phyloP scores from a whole-genome alignment of 2,888 invertebrate species.

The Caenorhabditis sp. region DNA sequence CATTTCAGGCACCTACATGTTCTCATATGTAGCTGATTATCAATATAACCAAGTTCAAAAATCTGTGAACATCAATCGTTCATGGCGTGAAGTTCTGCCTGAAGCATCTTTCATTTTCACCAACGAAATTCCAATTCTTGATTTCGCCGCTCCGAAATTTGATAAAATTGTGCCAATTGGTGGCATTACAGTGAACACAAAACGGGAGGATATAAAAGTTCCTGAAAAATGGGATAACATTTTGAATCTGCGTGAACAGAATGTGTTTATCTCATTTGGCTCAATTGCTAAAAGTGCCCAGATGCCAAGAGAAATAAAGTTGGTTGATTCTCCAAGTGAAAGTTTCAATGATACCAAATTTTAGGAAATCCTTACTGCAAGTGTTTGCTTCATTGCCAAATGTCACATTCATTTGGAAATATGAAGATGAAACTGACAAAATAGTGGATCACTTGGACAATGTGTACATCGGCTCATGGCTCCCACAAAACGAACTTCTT shows the following conservation, averaged over 20 bases:
- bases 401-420: conserved; percentile 57
- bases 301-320: conserved; percentile 33
- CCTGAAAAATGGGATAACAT: conserved; percentile 38
- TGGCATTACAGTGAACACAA: conserved; percentile 30
- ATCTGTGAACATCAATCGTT: conserved; percentile 11
- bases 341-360: not conserved
- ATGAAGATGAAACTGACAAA: conserved; percentile 38
- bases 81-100: conserved; percentile 27
- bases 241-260: conserved; percentile 22
- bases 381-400: conserved; percentile 33
- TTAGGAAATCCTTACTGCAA: conserved; percentile 13
- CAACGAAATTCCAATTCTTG: conserved; percentile 45
- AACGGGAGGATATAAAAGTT: conserved; percentile 21
- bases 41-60: conserved; percentile 3
- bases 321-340: no score
- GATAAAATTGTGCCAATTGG: conserved; percentile 47
- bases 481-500: conserved; percentile 53
- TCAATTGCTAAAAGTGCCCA: conserved; percentile 33
- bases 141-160: conserved; percentile 49
- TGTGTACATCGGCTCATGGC: conserved; percentile 48
- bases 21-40: not conserved
- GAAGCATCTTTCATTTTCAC: conserved; percentile 42
- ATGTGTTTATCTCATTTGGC: conserved; percentile 47
- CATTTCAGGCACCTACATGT: not conserved
- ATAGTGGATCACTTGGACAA: conserved; percentile 34